These are phyloP conservation scores for Oreochromis spilurus DNA, from an alignment of 2,113 vertebrate species.

Conservation along the genomic window DNA sequence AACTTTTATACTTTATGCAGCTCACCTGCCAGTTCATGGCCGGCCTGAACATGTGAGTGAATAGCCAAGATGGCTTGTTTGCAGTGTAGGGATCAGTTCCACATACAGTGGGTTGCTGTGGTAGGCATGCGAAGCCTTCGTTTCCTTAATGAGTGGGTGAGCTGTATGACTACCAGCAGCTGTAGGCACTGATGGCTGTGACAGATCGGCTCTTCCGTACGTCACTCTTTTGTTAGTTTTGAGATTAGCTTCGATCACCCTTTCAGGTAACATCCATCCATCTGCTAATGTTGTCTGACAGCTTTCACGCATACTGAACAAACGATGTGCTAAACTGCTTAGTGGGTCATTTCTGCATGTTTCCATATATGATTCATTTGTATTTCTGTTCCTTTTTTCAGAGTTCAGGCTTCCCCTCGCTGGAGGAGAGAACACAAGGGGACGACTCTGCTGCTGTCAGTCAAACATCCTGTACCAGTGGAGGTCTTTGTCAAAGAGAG, in stretches of 20 bases:
- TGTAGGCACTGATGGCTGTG: neutral
- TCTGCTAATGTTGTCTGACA: neutral
- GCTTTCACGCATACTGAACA: neutral
- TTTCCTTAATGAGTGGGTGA: neutral
- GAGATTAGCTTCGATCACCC: neutral
- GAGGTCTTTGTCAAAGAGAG: conserved; percentile 3
- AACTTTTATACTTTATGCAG: neutral
- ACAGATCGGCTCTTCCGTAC: neutral
- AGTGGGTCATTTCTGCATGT: neutral
- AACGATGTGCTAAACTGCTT: neutral
- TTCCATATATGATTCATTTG: neutral
- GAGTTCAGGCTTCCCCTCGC: neutral
- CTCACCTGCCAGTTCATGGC: neutral
- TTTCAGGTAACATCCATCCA: neutral
- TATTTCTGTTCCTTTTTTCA: neutral
- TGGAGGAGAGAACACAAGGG: neutral
- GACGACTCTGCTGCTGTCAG: neutral
- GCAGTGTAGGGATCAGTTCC: neutral
- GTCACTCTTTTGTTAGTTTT: neutral
- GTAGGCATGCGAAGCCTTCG: neutral
- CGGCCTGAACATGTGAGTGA: neutral
- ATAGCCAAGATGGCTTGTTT: neutral
- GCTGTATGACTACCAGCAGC: neutral
- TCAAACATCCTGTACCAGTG: conserved; percentile 6
- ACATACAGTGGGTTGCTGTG: neutral